Conservation (phyloP, 2,113 vertebrate genomes). For the Lampris megalopsis region DNA sequence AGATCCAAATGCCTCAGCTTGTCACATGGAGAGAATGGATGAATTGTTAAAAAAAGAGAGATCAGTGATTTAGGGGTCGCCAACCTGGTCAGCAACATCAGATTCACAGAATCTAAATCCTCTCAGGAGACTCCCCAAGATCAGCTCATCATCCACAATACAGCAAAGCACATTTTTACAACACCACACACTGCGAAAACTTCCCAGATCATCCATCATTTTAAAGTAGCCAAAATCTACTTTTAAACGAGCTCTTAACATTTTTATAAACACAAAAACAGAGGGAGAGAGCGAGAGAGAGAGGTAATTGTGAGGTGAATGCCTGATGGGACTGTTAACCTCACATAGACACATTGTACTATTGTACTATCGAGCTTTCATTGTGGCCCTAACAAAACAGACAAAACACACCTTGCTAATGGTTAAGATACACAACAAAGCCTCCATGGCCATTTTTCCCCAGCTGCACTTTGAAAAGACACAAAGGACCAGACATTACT, state of each 20-base stretch:
- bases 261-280: too few relatives aligned
- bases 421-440: constrained; percentile 65
- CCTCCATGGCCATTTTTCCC: constrained; percentile 56
- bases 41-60: constrained; percentile 17
- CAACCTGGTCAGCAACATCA: too few relatives aligned
- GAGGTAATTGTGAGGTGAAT: constrained; percentile 51
- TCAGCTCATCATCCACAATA: too few relatives aligned
- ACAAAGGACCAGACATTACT: constrained; percentile 60
- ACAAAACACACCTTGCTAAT: constrained; percentile 49
- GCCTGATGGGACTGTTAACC: constrained; percentile 69
- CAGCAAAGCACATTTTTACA: too few relatives aligned
- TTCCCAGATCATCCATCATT: too few relatives aligned
- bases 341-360: constrained; percentile 62
- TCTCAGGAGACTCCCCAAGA: too few relatives aligned
- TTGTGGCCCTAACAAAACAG: constrained; percentile 52
- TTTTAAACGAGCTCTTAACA: too few relatives aligned
- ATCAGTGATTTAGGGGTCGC: constrained; percentile 37
- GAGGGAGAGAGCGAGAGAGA: constrained; percentile 9
- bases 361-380: constrained; percentile 59
- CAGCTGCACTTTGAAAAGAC: constrained; percentile 65
- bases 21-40: constrained; percentile 47
- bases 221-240: too few relatives aligned
- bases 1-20: constrained; percentile 27
- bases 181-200: too few relatives aligned
- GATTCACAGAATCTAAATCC: too few relatives aligned